These are phyloP conservation scores for Mungos mungo DNA, from an alignment of 2,113 vertebrate genomes.

Conservation along the genomic window DNA sequence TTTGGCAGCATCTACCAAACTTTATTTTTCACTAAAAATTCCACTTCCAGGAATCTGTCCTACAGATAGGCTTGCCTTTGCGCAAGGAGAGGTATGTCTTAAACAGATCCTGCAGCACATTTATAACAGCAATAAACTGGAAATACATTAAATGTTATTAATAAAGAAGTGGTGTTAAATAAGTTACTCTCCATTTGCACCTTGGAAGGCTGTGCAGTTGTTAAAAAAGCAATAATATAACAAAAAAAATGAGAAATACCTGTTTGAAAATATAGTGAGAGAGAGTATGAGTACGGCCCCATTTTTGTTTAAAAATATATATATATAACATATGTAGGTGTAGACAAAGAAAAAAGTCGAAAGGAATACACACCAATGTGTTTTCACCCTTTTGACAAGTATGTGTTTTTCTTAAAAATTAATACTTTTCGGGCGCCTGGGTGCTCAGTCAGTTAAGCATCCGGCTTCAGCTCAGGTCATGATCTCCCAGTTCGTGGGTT, in stretches of 20 bases:
- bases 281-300: neutral
- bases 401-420: neutral
- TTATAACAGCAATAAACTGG: neutral
- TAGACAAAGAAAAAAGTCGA: neutral
- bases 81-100: neutral
- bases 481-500: too few species aligned
- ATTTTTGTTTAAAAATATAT: neutral
- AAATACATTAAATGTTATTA: neutral
- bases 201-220: neutral
- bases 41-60: neutral
- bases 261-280: neutral
- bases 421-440: neutral
- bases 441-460: too few species aligned
- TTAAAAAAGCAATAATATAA: neutral
- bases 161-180: neutral
- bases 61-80: neutral
- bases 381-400: neutral
- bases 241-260: neutral
- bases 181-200: neutral
- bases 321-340: neutral
- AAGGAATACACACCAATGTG: neutral
- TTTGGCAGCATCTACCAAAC: neutral
- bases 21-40: slow-evolving; percentile 24
- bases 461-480: too few species aligned
- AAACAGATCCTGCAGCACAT: neutral